A percentile compares a stretch with the other conserved stretches of the same genome.
phyloP scores from a whole-genome alignment of 2,113 vertebrate genomes.

The Catagonus wagneri region DNA sequence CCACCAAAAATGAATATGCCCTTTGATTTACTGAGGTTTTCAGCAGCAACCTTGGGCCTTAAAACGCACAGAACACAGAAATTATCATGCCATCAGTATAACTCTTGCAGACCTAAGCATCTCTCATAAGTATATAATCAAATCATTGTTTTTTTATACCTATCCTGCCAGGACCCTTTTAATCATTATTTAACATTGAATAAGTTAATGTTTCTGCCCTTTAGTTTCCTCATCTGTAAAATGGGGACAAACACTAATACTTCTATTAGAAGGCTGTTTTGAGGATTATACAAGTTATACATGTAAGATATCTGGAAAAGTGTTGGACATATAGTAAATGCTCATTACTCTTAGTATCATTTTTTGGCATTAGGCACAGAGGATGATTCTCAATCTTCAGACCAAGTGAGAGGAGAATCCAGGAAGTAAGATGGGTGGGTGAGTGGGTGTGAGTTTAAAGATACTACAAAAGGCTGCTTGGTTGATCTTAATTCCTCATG shows the following conservation, averaged over 20 bases:
- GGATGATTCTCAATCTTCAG: background rate
- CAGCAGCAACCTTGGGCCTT: background rate
- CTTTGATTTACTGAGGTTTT: background rate
- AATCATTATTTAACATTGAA: background rate
- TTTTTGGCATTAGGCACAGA: background rate
- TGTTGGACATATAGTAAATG: background rate
- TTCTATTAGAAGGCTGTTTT: background rate
- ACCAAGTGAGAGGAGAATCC: background rate
- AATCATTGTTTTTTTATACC: background rate
- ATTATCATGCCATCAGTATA: background rate
- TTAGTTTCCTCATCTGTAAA: background rate
- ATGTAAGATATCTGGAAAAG: background rate
- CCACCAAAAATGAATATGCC: background rate
- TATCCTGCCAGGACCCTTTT: background rate
- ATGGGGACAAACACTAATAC: background rate
- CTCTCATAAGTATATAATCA: background rate
- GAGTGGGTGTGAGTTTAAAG: background rate
- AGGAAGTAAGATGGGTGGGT: background rate
- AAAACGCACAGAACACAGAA: background rate
- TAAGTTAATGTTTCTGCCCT: background rate
- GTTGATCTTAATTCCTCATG: background rate
- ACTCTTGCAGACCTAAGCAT: background rate
- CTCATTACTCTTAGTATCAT: background rate
- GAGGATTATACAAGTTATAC: background rate
- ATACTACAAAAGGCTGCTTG: accelerated